Conservation (phyloP, 64 coral and sea anemone genomes). For the Stichodactyla helianthus region DNA sequence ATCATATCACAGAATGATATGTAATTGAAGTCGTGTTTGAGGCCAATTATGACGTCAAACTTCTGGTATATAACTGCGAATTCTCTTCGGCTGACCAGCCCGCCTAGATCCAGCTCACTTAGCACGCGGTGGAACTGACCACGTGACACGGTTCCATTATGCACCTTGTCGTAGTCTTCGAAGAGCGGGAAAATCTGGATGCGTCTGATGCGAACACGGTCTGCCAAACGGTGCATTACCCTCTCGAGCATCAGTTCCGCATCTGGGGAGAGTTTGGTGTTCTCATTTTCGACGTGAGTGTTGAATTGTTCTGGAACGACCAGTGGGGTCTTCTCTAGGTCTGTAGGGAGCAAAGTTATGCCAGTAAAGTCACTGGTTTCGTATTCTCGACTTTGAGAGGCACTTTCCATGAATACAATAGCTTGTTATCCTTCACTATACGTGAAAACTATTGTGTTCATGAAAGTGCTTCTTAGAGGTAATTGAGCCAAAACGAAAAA, state of each 20-base stretch:
- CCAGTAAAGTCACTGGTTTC: no score
- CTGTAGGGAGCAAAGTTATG: slow-evolving; percentile 13
- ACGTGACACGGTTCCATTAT: slow-evolving; percentile 93
- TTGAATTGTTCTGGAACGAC: slow-evolving; percentile 70
- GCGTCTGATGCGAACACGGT: slow-evolving; percentile 84
- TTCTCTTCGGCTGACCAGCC: slow-evolving; percentile 85
- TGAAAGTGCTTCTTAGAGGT: no score
- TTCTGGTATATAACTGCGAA: slow-evolving; percentile 87
- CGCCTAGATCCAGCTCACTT: slow-evolving; percentile 84
- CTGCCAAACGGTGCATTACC: slow-evolving; percentile 95
- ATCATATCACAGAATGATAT: slow-evolving; percentile 92
- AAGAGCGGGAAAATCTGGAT: slow-evolving; percentile 99
- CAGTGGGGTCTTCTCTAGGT: slow-evolving; percentile 86
- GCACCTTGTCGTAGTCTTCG: slow-evolving; percentile 97
- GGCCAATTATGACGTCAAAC: slow-evolving; percentile 88
- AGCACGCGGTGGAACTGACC: slow-evolving; percentile 95
- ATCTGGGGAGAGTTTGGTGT: slow-evolving; percentile 56
- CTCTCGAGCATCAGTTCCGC: slow-evolving; percentile 71
- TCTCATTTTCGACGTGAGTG: slow-evolving; percentile 56
- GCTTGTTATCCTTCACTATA: no score
- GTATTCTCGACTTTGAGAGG: no score
- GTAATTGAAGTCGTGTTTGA: slow-evolving; percentile 97
- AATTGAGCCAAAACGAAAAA: no score
- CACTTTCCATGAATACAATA: no score
- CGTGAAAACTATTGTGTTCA: no score